These are phyloP conservation scores for Silurus lanzhouensis DNA, from an alignment of 2,797 vertebrate species.

Conservation along the genomic window DNA sequence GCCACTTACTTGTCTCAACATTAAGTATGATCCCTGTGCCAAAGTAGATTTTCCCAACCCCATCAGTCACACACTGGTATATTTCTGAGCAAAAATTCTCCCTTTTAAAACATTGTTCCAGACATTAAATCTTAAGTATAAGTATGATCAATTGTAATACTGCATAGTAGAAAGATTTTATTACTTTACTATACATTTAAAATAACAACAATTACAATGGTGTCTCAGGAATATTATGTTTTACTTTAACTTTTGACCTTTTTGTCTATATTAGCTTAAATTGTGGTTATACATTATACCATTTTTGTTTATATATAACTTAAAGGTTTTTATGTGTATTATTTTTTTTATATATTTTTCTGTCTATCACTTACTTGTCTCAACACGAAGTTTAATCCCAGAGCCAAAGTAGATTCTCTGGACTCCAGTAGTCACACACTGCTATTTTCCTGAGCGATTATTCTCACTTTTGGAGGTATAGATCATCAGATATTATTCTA, in stretches of 20 bases:
- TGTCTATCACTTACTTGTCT: conserved; percentile 49
- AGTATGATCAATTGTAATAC: neutral
- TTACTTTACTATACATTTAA: too few relatives aligned
- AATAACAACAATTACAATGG: too few relatives aligned
- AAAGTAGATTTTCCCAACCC: conserved; percentile 51
- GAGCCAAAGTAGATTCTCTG: conserved; percentile 40
- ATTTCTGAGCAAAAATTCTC: conserved; percentile 23
- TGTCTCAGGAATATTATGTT: too few relatives aligned
- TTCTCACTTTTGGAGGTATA: neutral
- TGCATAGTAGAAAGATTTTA: too few relatives aligned
- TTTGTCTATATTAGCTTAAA: too few relatives aligned
- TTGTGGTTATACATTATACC: too few relatives aligned
- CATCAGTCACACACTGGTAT: conserved; percentile 63
- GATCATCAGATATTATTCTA: neutral
- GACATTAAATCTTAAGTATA: neutral
- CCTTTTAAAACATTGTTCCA: neutral
- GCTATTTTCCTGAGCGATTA: neutral
- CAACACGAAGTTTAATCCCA: conserved; percentile 45
- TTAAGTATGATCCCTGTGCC: conserved; percentile 51
- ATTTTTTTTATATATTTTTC: neutral
- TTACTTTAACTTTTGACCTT: too few relatives aligned
- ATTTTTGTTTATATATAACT: neutral
- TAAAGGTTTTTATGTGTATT: neutral
- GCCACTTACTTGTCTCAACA: conserved; percentile 57
- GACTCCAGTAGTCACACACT: conserved; percentile 47